phyloP scores from a whole-genome alignment of 2,888 invertebrate genomes.

The Aporophyla nigra region DNA sequence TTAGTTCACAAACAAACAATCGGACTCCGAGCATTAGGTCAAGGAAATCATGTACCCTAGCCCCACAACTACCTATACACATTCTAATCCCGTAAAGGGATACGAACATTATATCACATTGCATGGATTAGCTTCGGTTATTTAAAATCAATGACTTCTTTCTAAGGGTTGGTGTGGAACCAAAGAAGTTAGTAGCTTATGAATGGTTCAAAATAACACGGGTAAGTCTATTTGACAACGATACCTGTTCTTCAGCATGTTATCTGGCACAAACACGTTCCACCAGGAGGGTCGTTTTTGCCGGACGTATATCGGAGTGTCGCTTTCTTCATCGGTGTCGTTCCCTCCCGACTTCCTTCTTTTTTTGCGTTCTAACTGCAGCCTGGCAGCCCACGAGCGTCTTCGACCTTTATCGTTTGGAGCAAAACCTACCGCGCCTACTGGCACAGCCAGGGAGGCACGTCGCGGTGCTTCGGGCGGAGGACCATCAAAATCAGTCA shows the following conservation, averaged over 20 bases:
- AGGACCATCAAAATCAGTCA: conserved; percentile 86
- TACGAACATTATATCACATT: conserved; percentile 72
- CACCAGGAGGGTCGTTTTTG: conserved; percentile 97
- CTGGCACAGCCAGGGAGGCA: conserved; percentile 86
- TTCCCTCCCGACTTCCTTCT: conserved; percentile 90
- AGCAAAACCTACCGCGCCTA: conserved; percentile 79
- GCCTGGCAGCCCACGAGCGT: conserved; percentile 91
- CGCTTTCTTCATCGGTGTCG: conserved; percentile 86
- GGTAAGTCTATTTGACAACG: conserved; percentile 28
- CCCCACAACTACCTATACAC: conserved; percentile 73
- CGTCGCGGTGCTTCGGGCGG: conserved; percentile 86
- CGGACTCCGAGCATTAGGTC: conserved; percentile 80
- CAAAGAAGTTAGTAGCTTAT: conserved; percentile 36
- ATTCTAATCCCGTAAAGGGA: conserved; percentile 80
- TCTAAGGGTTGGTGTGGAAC: conserved; percentile 30
- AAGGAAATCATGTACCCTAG: conserved; percentile 84
- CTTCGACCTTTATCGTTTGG: conserved; percentile 90
- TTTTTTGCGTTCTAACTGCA: conserved; percentile 90
- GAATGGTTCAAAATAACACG: conserved; percentile 21
- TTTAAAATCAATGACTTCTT: conserved; percentile 40
- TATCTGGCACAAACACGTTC: conserved; percentile 96
- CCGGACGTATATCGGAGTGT: conserved; percentile 87
- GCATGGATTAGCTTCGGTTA: conserved; percentile 68
- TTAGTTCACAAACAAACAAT: conserved; percentile 80
- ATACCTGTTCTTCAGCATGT: conserved; percentile 93